phyloP scores from a whole-genome alignment of 1,140 invertebrate species.

The Atta cephalotes region DNA sequence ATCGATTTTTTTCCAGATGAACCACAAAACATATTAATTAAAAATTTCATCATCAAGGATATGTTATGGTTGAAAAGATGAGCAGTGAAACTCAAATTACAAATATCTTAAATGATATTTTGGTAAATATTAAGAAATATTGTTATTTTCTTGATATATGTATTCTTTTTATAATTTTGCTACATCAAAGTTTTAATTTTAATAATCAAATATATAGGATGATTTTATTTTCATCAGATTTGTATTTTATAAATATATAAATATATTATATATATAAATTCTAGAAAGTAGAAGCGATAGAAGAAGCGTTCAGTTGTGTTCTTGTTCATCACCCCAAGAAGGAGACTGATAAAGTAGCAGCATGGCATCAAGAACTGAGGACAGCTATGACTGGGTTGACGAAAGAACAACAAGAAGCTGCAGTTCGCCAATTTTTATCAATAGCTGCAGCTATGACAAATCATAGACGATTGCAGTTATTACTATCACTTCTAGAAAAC shows the following conservation, averaged over 20 bases:
- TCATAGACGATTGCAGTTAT: slow-evolving; percentile 89
- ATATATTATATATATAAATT: slow-evolving; percentile 55
- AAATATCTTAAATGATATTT: slow-evolving; percentile 89
- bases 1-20: neutral
- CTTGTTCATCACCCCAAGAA: slow-evolving; percentile 91
- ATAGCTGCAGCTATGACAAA: slow-evolving; percentile 90
- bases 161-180: slow-evolving; percentile 16
- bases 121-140: slow-evolving; percentile 85
- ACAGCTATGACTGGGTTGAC: slow-evolving; percentile 86
- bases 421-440: slow-evolving; percentile 90
- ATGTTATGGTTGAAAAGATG: slow-evolving; percentile 79
- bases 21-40: neutral
- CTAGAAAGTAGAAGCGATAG: slow-evolving; percentile 93
- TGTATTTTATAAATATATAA: slow-evolving; percentile 20
- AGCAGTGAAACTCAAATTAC: slow-evolving; percentile 87
- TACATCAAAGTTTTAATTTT: neutral
- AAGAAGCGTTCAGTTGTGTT: slow-evolving; percentile 95
- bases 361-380: slow-evolving; percentile 89
- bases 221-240: neutral
- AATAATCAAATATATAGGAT: neutral
- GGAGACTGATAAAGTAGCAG: slow-evolving; percentile 89
- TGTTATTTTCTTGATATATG: neutral
- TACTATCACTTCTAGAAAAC: slow-evolving; percentile 91
- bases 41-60: neutral
- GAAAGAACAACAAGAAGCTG: slow-evolving; percentile 90